Base-by-base conservation (phyloP, 23 tunicate genomes). In the Diplosoma virens region DNA sequence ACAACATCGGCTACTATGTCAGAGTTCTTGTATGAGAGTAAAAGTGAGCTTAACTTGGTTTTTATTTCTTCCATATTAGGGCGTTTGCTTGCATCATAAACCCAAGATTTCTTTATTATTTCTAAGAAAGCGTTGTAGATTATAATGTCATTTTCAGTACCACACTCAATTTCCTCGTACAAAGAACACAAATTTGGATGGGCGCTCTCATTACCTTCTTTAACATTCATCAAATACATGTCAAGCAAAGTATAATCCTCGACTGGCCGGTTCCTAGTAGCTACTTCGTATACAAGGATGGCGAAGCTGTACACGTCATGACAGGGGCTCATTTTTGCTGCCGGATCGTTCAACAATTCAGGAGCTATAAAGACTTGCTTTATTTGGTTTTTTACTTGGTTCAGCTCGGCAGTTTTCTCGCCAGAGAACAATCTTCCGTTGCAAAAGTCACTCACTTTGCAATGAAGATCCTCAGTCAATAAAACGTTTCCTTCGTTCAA, bases 361-460 rank as follows among this genome's bases (percentile, higher is more conserved):
- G 78, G 78, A 48, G 78, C 61, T 9, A 61, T 61, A 35, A 47
- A 72, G 9, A 47, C 21, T 14, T 28, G 32, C 22, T 60, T 72
- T 5, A 47, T 25, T 29, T 68, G 53, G 27, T 67, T 9, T 5
- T 2, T 34, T 29, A 27, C 35, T 61, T 29, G 34, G 14, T 58
- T 58, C 25, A n/a, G 7, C 7, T 23, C 16, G 2, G 60, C 78
- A 9, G 61, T 47, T 47, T 35, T 25, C 2, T 60, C 24, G 37
- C 28, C 47, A 21, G 25, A 9, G 2, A 35, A 47, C 33, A 72
- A 26, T 17, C 26, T 5, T 5, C 34, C 78, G 20, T 37, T 34
- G 26, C 78, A 60, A 48, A 72, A 72, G 25, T 72, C 78, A 25
- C 27, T 35, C 25, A 72, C 48, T 29, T 72, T 72, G 27, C 78